A percentile compares a stretch with the other conserved stretches of the same genome.
Conservation (phyloP, 2,888 invertebrate species). For the Rotaria magnacalcarata region DNA sequence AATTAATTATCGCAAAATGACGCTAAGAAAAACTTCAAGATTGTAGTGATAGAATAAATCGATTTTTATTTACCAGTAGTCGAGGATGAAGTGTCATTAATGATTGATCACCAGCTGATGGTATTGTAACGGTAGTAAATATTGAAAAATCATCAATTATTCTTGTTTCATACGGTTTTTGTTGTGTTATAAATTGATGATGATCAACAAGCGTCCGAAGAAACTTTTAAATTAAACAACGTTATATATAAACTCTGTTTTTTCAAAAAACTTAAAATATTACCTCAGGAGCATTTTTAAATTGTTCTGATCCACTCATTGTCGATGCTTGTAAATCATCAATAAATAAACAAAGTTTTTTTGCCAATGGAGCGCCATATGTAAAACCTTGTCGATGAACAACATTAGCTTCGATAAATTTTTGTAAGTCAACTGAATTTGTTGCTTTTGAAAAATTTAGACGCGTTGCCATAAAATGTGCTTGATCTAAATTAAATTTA, state of each 20-base stretch:
- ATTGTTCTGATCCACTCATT: conserved; percentile 55
- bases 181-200: conserved; percentile 54
- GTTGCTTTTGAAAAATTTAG: conserved; percentile 51
- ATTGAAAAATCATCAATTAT: conserved; percentile 56
- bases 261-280: conserved; percentile 45
- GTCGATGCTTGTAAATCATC: conserved; percentile 58
- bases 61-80: conserved; percentile 52
- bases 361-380: conserved; percentile 58
- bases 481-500: background rate
- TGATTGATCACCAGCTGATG: conserved; percentile 53
- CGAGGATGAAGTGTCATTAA: conserved; percentile 52
- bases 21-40: conserved; percentile 51
- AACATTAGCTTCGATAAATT: conserved; percentile 58
- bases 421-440: conserved; percentile 55
- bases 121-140: conserved; percentile 49
- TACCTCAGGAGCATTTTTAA: conserved; percentile 40
- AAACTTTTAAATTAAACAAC: conserved; percentile 49
- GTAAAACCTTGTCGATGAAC: conserved; percentile 60
- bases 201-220: conserved; percentile 56
- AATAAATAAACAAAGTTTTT: conserved; percentile 57
- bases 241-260: background rate
- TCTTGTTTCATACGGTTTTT: conserved; percentile 58
- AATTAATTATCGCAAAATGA: conserved; percentile 57
- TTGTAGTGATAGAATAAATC: background rate
- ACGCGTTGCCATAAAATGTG: conserved; percentile 13